Conservation (phyloP, 2,797 vertebrate species). For the Simalia tracyae region DNA sequence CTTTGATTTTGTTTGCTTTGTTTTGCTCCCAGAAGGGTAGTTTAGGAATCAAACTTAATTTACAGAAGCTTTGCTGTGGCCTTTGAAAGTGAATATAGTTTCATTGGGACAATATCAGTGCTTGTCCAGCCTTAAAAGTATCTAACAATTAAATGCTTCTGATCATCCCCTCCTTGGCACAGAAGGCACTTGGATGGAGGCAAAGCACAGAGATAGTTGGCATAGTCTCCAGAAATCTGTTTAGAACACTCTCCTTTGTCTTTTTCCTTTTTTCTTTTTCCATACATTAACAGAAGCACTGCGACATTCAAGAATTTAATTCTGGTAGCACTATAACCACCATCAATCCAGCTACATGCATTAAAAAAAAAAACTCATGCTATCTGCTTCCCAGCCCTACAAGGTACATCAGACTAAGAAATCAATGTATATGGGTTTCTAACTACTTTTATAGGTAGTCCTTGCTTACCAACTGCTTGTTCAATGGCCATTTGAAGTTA, state of each 20-base stretch:
- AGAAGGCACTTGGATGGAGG: neutral
- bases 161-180: constrained; percentile 11
- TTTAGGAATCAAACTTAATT: constrained; percentile 32
- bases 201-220: constrained; percentile 2
- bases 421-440: neutral
- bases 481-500: neutral
- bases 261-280: neutral
- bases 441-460: neutral
- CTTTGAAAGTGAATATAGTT: constrained; percentile 27
- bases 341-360: neutral
- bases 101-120: constrained; percentile 5
- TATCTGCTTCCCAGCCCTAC: neutral
- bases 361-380: neutral
- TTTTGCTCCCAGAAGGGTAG: constrained; percentile 13
- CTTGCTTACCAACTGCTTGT: neutral
- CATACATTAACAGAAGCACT: neutral
- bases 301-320: neutral
- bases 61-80: neutral
- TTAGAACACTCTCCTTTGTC: neutral
- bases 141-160: constrained; percentile 24
- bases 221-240: neutral
- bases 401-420: neutral
- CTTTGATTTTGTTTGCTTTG: constrained; percentile 13
- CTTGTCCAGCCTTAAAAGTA: neutral
- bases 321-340: neutral